phyloP scores from a whole-genome alignment of 2,113 vertebrate species.

The Campylomormyrus numenius region DNA sequence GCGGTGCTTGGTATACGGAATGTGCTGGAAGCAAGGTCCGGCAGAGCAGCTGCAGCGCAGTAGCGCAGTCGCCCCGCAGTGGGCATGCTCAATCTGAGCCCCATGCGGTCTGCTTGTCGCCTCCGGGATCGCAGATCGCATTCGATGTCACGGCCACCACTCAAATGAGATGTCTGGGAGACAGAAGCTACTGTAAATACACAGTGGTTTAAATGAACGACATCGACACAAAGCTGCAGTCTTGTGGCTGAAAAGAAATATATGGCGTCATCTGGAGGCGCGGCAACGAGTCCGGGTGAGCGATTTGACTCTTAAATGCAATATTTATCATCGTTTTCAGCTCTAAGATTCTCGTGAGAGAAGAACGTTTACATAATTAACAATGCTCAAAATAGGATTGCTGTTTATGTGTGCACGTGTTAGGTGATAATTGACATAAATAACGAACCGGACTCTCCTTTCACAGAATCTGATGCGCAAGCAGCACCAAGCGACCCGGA shows the following conservation, averaged over 20 bases:
- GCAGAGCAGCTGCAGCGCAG: neutral
- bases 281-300: slow-evolving; percentile 3
- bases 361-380: neutral
- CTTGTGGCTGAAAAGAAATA: neutral
- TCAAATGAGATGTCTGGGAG: neutral
- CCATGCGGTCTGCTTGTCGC: neutral
- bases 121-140: neutral
- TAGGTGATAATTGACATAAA: neutral
- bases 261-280: slow-evolving; percentile 48
- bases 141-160: neutral
- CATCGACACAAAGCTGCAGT: neutral
- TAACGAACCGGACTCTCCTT: neutral
- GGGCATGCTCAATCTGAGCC: neutral
- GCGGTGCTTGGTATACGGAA: neutral
- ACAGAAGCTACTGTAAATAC: neutral
- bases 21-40: neutral
- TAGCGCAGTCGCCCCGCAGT: neutral
- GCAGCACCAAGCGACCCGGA: neutral
- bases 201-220: neutral
- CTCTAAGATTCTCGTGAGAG: neutral
- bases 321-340: neutral
- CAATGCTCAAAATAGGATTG: neutral
- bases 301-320: neutral
- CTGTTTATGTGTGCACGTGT: neutral
- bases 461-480: slow-evolving; percentile 25